phyloP scores from a whole-genome alignment of 1,140 invertebrate genomes.

The Holcopasites calliopsidis region DNA sequence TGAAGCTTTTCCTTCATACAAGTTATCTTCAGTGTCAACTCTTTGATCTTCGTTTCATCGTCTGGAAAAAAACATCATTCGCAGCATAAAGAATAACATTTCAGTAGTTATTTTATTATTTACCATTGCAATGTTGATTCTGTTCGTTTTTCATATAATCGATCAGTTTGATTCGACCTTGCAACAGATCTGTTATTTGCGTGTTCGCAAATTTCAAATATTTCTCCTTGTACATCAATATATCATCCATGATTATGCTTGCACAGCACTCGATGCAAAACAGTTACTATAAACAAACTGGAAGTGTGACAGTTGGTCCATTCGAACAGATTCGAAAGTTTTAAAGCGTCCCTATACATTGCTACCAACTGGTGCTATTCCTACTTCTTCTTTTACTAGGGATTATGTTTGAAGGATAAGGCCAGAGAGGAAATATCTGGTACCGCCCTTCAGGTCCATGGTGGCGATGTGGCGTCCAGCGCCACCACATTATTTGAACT shows the following conservation, averaged over 20 bases:
- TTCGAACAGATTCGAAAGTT: neutral
- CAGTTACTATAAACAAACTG: neutral
- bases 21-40: constrained; percentile 17
- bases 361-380: too few relatives aligned
- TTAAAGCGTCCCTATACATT: neutral
- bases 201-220: neutral
- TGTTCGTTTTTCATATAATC: constrained; percentile 12
- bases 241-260: constrained; percentile 10
- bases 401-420: too few relatives aligned
- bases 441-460: too few relatives aligned
- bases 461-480: too few relatives aligned
- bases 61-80: constrained; percentile 20
- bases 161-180: neutral
- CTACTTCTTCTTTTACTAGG: too few relatives aligned
- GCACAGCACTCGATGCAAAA: neutral
- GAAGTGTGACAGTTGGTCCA: neutral
- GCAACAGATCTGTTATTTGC: neutral
- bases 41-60: constrained; percentile 32
- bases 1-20: neutral
- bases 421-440: too few relatives aligned
- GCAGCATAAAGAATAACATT: neutral
- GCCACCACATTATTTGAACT: too few relatives aligned
- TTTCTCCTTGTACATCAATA: neutral
- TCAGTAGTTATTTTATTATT: neutral
- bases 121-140: constrained; percentile 27